These are phyloP conservation scores for Beris chalybata DNA, from an alignment of 2,888 invertebrate genomes.

Conservation along the genomic window DNA sequence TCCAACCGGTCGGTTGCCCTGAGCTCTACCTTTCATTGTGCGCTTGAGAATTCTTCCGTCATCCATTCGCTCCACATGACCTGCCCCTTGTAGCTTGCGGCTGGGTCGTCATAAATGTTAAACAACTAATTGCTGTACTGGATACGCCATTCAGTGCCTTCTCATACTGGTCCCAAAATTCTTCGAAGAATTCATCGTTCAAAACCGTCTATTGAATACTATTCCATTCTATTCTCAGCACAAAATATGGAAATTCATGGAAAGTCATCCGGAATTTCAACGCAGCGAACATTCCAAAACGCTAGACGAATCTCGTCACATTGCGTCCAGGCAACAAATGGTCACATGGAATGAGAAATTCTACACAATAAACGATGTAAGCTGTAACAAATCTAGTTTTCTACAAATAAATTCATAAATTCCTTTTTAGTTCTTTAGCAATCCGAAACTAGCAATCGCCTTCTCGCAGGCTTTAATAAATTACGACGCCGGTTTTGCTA, in stretches of 20 bases:
- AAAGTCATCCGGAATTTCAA: slow-evolving; percentile 63
- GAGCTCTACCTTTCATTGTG: too few species aligned
- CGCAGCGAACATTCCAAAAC: slow-evolving; percentile 57
- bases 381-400: background rate
- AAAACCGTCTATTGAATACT: background rate
- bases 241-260: slow-evolving; percentile 62
- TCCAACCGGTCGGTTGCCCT: too few species aligned
- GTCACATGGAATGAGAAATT: slow-evolving; percentile 68
- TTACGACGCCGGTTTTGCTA: slow-evolving; percentile 64
- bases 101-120: too few species aligned
- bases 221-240: slow-evolving; percentile 54
- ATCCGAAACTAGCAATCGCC: slow-evolving; percentile 59
- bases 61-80: too few species aligned
- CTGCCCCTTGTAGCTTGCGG: too few species aligned
- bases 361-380: slow-evolving; percentile 43
- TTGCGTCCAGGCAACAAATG: slow-evolving; percentile 64
- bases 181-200: too few species aligned
- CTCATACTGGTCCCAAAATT: too few species aligned
- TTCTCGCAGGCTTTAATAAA: slow-evolving; percentile 62
- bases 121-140: too few species aligned
- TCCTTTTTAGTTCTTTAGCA: slow-evolving; percentile 56
- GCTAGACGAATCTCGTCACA: slow-evolving; percentile 62
- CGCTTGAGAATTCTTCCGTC: too few species aligned
- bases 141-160: too few species aligned
- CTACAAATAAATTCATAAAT: background rate